A percentile compares a stretch with the other conserved stretches of the same genome.
These are phyloP conservation scores for Drosophila borborema DNA, from an alignment of 2,888 invertebrate genomes.

Conservation along the genomic window DNA sequence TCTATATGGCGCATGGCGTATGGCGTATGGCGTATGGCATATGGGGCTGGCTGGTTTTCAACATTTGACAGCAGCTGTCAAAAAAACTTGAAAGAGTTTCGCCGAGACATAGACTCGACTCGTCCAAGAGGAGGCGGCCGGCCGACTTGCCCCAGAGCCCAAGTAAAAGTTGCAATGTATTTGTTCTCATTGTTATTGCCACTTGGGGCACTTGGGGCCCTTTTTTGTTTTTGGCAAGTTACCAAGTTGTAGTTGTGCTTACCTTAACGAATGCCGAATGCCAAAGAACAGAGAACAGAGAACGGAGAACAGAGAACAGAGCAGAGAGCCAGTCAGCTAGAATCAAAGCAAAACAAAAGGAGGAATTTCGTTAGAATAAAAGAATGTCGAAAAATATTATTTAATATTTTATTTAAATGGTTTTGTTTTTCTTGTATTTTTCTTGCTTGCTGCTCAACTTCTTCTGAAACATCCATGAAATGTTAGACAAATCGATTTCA, in stretches of 20 bases:
- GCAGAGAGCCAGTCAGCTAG: conserved; percentile 32
- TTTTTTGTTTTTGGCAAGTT: conserved; percentile 41
- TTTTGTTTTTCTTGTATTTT: neutral
- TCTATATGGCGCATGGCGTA: conserved; percentile 43
- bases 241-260: conserved; percentile 51
- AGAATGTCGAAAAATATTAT: neutral
- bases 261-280: conserved; percentile 26
- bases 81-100: conserved; percentile 78
- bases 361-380: conserved; percentile 25
- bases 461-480: conserved; percentile 36
- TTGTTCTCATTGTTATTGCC: conserved; percentile 73
- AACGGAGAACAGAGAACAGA: no score
- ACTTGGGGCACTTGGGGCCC: conserved; percentile 56
- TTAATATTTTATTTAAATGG: neutral
- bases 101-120: conserved; percentile 70
- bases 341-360: conserved; percentile 27
- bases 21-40: conserved; percentile 29
- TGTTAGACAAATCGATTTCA: conserved; percentile 75
- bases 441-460: neutral
- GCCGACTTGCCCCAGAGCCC: conserved; percentile 45
- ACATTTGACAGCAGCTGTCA: conserved; percentile 81
- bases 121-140: conserved; percentile 44
- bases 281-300: neutral
- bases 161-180: conserved; percentile 73
- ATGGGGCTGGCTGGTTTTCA: conserved; percentile 68